phyloP scores from a whole-genome alignment of 2,113 vertebrate genomes.

The Heptranchias perlo region DNA sequence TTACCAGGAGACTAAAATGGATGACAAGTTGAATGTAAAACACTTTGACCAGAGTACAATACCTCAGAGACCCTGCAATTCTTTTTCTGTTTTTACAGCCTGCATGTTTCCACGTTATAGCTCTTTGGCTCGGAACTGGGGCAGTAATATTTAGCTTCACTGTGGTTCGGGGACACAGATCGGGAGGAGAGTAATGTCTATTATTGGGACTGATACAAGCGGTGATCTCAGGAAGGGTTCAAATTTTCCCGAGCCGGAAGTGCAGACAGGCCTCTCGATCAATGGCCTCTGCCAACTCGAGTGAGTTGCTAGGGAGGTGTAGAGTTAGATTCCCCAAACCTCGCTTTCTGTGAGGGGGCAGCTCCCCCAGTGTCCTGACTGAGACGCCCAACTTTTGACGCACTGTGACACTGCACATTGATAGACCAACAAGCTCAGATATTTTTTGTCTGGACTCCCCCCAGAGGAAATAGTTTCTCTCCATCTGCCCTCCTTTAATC shows the following conservation, averaged over 20 bases:
- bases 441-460: no score
- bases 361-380: no score
- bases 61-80: neutral
- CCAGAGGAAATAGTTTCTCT: no score
- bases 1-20: neutral
- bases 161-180: neutral
- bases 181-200: neutral
- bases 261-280: neutral
- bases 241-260: neutral
- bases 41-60: neutral
- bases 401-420: no score
- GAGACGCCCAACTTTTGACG: no score
- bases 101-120: neutral
- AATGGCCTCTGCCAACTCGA: neutral
- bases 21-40: neutral
- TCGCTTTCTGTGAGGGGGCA: no score
- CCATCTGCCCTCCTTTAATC: no score
- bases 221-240: neutral
- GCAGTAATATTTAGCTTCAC: neutral
- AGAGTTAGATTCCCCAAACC: no score
- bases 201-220: neutral
- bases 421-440: no score
- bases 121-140: neutral
- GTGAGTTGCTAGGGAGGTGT: no score
- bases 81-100: neutral